phyloP scores from a whole-genome alignment of 2,888 invertebrate species.

The Diaphora mendica region DNA sequence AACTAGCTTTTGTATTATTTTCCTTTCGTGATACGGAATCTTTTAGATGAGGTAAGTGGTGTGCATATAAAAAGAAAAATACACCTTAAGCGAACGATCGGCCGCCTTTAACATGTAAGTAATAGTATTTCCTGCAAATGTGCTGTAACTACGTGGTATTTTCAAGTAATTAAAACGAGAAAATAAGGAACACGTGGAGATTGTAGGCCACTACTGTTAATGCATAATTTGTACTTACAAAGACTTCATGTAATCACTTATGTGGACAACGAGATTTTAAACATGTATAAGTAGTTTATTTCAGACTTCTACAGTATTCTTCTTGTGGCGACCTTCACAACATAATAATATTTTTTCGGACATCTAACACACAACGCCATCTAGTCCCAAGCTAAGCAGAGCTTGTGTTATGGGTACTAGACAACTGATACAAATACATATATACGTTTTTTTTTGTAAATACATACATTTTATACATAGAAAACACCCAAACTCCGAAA shows the following conservation, averaged over 20 bases:
- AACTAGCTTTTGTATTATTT: not conserved
- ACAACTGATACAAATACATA: too few species aligned
- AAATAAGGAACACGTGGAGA: not conserved
- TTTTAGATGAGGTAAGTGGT: not conserved
- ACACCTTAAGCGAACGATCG: not conserved
- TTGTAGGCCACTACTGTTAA: not conserved
- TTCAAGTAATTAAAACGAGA: conserved; percentile 5
- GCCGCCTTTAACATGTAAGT: not conserved
- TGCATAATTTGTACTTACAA: conserved; percentile 1
- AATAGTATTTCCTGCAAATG: not conserved
- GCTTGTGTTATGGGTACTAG: too few species aligned
- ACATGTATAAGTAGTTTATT: not conserved
- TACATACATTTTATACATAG: too few species aligned
- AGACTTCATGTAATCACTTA: not conserved
- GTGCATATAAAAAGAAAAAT: not conserved
- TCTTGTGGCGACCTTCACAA: too few species aligned
- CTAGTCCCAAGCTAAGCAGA: too few species aligned
- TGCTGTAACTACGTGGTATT: not conserved
- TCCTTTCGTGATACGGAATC: not conserved
- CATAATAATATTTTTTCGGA: too few species aligned
- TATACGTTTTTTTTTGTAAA: too few species aligned
- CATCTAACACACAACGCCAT: too few species aligned
- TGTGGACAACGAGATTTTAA: not conserved
- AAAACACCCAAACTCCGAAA: too few species aligned
- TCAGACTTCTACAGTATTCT: too few species aligned